Conservation (phyloP, 2,113 vertebrate genomes). For the Protobothrops mucrosquamatus region DNA sequence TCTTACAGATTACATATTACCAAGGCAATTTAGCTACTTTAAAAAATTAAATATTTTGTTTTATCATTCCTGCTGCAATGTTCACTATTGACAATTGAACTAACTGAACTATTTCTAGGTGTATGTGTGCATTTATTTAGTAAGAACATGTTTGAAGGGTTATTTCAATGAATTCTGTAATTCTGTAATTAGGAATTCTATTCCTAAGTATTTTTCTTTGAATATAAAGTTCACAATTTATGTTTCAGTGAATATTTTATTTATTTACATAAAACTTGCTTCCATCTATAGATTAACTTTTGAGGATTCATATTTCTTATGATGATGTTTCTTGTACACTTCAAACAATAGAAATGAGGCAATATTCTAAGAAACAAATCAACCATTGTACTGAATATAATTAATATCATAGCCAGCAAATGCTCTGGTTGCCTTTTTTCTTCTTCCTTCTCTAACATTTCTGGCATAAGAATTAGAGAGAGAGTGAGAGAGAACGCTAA, state of each 20-base stretch:
- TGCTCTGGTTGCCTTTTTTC: rapidly evolving
- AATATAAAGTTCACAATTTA: neutral
- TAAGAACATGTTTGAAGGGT: rapidly evolving
- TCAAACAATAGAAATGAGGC: neutral
- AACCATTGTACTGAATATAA: neutral
- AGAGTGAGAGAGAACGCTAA: neutral
- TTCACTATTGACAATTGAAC: neutral
- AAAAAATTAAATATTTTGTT: constrained; percentile 35
- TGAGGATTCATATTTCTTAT: neutral
- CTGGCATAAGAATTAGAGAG: neutral
- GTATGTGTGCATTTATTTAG: neutral
- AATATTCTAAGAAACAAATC: neutral
- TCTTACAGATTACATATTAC: constrained; percentile 21
- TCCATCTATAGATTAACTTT: neutral
- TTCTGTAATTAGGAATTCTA: neutral
- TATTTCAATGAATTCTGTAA: rapidly evolving
- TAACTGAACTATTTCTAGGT: neutral
- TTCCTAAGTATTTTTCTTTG: neutral
- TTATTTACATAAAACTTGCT: neutral
- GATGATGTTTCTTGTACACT: neutral
- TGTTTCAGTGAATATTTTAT: neutral
- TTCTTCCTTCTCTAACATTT: neutral
- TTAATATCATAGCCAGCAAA: neutral
- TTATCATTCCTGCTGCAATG: constrained; percentile 12
- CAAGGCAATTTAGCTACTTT: constrained; percentile 28